Percentiles rank a stretch among this genome's conserved stretches.
Conservation (phyloP, 2,888 invertebrate species). For the Eupelmus urozonus region DNA sequence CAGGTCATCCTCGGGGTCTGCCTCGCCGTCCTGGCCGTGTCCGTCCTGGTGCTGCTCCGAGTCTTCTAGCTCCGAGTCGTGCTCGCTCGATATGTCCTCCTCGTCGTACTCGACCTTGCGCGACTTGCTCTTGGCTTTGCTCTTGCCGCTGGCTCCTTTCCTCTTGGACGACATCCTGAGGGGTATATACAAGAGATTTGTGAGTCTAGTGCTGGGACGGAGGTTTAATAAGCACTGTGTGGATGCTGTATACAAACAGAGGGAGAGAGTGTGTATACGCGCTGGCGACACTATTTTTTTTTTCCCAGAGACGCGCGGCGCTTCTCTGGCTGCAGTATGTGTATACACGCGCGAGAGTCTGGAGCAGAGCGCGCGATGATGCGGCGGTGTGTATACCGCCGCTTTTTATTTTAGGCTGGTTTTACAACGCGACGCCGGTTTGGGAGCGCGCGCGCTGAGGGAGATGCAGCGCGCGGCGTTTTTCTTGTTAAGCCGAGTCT, state of each 20-base stretch:
- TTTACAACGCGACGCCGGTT: constrained; percentile 40
- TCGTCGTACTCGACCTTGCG: constrained; percentile 75
- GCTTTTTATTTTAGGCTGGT: constrained; percentile 57
- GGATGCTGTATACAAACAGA: no score
- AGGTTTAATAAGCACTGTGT: no score
- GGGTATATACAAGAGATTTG: background rate
- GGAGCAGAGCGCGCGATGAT: constrained; percentile 2
- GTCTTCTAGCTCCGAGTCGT: constrained; percentile 73
- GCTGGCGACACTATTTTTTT: background rate
- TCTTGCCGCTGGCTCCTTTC: constrained; percentile 69
- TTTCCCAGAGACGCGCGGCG: constrained; percentile 35
- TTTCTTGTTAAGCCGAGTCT: constrained; percentile 31
- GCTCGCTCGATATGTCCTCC: constrained; percentile 75
- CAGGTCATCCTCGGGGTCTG: constrained; percentile 73
- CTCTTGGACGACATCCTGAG: constrained; percentile 70
- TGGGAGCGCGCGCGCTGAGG: background rate
- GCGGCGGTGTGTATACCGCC: constrained; percentile 28
- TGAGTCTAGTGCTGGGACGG: background rate
- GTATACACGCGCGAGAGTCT: background rate
- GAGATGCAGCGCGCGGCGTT: background rate
- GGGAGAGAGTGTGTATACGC: no score
- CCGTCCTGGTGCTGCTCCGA: constrained; percentile 68
- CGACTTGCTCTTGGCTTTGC: constrained; percentile 71
- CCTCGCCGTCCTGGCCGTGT: constrained; percentile 69
- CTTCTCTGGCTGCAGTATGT: background rate